phyloP scores from a whole-genome alignment of 2,797 vertebrate genomes.

The Mareca strepera region DNA sequence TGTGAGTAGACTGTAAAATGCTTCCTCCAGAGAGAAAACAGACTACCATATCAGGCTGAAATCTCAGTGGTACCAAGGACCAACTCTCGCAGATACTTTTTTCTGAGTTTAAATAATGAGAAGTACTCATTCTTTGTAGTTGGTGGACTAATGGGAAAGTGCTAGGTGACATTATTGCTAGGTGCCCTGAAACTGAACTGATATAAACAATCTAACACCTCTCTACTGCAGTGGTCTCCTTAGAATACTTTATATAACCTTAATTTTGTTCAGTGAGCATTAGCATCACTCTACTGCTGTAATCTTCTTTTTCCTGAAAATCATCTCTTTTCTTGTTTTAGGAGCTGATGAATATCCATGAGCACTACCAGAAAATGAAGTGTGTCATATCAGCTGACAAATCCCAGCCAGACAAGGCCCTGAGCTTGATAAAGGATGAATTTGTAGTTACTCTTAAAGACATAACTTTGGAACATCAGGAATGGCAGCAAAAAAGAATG shows the following conservation, averaged over 20 bases:
- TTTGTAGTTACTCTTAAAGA: conserved; percentile 82
- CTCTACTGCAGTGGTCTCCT: neutral
- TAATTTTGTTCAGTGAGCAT: neutral
- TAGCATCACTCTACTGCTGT: neutral
- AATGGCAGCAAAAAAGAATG: conserved; percentile 82
- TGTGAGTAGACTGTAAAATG: neutral
- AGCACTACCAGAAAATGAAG: conserved; percentile 90
- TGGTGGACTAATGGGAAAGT: neutral
- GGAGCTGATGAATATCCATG: conserved; percentile 91
- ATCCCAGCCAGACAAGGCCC: conserved; percentile 70
- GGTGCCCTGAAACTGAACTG: neutral
- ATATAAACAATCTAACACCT: neutral
- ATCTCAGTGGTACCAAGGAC: too few species aligned
- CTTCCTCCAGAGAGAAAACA: neutral
- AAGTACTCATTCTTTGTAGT: neutral
- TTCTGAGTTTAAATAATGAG: neutral
- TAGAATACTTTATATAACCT: neutral
- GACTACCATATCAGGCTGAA: neutral
- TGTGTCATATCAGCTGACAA: conserved; percentile 70
- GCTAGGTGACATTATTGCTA: neutral
- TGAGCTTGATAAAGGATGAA: conserved; percentile 84
- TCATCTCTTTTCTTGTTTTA: conserved; percentile 38
- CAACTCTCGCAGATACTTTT: neutral
- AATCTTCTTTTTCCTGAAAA: neutral
- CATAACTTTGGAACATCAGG: conserved; percentile 83